These are phyloP conservation scores for Odontomachus brunneus DNA, from an alignment of 1,140 invertebrate genomes.

Conservation along the genomic window DNA sequence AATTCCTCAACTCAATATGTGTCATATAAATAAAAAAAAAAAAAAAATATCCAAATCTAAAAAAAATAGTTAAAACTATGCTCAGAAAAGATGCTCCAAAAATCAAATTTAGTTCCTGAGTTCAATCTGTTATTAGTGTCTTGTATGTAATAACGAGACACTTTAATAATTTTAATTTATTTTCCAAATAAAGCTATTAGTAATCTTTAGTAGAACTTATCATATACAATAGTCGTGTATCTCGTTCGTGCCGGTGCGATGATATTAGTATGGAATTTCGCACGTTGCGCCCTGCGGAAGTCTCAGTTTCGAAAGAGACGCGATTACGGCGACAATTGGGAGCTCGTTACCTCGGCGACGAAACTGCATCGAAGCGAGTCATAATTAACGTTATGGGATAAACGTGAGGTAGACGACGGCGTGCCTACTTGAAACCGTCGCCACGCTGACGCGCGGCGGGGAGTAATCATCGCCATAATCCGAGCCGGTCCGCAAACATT, in stretches of 20 bases:
- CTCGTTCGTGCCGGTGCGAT: neutral
- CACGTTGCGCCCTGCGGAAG: slow-evolving; percentile 3
- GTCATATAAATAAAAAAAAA: no score
- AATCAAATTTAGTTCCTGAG: no score
- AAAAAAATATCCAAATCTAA: no score
- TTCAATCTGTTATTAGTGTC: no score
- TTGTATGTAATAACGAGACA: no score
- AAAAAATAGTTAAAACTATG: no score
- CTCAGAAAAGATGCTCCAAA: no score
- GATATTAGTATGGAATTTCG: slow-evolving; percentile 1
- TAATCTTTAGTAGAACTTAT: no score
- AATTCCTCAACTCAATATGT: no score
- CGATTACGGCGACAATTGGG: neutral
- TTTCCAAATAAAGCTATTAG: no score
- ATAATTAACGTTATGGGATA: slow-evolving; percentile 51
- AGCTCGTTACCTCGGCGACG: slow-evolving; percentile 12
- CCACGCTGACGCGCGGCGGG: slow-evolving; percentile 31
- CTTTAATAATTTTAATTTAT: no score
- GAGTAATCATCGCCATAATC: slow-evolving; percentile 57
- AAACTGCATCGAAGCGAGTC: slow-evolving; percentile 26
- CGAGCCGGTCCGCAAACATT: slow-evolving; percentile 59
- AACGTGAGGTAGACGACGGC: slow-evolving; percentile 6
- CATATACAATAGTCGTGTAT: no score
- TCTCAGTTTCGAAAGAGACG: slow-evolving; percentile 9
- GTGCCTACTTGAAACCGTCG: slow-evolving; percentile 31